Evolutionary conservation across 2,888 invertebrate genomes (phyloP), one percentile per base, ranked within the genome.

Genomic region (Pyrochroa serraticornis): DNA sequence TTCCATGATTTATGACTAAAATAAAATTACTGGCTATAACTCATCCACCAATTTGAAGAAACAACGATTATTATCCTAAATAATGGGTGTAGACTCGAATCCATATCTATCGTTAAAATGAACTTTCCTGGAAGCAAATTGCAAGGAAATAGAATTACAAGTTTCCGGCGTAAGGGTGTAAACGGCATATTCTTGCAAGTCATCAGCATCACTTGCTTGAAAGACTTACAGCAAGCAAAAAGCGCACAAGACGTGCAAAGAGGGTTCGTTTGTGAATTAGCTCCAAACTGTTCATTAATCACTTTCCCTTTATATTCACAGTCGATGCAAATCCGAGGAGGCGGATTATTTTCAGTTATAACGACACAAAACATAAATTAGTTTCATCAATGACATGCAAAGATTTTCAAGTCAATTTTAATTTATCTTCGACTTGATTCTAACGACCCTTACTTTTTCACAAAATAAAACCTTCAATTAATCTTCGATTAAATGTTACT

Each of bases 241-340:
- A 49, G 54, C 50, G 59, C 41, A 45, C 50, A 67, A 67, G 62
- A 70, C 72, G 71, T 72, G 71, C 70, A 64, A 70, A 66, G 67
- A 66, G 71, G 71, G 68, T 66, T 64, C 62, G 60, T 58, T 60
- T 61, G 63, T 65, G 71, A 69, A 72, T 72, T 71, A 72, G 63
- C 67, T 65, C 49, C 56, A 60, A 63, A 60, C 58, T 41, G 53
- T 60, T 65, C 71, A 72, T 72, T 68, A 71, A 72, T 72, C 71
- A 71, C 66, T 59, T 61, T 67, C 64, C 64, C 58, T 65, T 67
- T 65, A 48, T 59, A 37, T 60, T 58, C 55, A 41, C 48, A 50
- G 59, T 55, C 56, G 59, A 54, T 58, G 60, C 58, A 47, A 58
- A 58, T 37, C 39, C 42, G 35, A 53, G 39, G 30, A 49, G 42